Evolutionary conservation across 2,888 invertebrate genomes (phyloP).

Genomic region (Acronicta leporina): DNA sequence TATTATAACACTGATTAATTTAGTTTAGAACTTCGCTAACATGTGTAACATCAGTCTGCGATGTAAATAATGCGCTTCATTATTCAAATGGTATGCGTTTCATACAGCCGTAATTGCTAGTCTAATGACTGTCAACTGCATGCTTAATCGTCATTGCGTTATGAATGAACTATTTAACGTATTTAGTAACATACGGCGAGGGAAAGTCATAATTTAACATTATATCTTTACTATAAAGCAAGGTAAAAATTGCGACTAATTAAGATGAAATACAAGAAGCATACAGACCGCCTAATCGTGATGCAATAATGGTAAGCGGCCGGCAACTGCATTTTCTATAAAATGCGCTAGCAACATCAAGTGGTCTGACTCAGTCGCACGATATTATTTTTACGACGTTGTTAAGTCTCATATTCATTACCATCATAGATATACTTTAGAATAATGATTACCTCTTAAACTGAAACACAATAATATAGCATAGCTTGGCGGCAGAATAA

Average conservation of each 20-base stretch:
- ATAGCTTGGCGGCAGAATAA: no score
- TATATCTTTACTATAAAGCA: neutral
- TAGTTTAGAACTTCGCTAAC: neutral
- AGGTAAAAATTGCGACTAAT: neutral
- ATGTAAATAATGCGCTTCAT: constrained; percentile 18
- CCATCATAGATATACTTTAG: no score
- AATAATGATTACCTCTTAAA: no score
- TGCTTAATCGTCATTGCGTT: constrained; percentile 38
- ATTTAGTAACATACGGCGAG: constrained; percentile 21
- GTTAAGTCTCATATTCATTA: no score
- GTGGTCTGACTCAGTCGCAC: no score
- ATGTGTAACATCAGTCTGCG: neutral
- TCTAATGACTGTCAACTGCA: constrained; percentile 37
- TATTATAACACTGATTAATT: neutral
- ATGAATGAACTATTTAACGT: constrained; percentile 44
- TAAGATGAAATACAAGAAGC: no score
- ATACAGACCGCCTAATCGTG: no score
- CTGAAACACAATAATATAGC: no score
- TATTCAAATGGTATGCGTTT: constrained; percentile 43
- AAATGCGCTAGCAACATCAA: no score
- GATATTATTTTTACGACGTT: no score
- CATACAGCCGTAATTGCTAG: constrained; percentile 36
- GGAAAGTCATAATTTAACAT: constrained; percentile 36
- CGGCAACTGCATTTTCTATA: no score
- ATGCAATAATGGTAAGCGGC: no score